Base-by-base conservation (phyloP, 2,113 vertebrate species). In the Osmerus mordax region DNA sequence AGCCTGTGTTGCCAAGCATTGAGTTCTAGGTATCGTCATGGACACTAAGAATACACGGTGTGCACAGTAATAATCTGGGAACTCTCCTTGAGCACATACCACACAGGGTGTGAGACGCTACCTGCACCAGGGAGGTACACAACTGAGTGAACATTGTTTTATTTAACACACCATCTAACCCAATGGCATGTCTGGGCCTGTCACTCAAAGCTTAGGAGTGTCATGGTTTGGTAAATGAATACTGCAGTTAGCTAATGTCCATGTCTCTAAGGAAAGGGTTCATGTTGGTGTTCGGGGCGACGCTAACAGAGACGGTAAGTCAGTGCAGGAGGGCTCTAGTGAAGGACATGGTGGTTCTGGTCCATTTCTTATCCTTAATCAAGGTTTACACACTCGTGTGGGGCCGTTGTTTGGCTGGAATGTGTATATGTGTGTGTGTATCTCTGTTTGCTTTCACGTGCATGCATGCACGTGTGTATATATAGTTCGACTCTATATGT, bases 301-400 rank as follows among this genome's bases (percentile, higher is more conserved):
- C 86, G 88, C 88, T 87, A 88, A 84, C 84, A 81, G 76, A 86
- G 86, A 85, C 73, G 66, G 89, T 90, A 89, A 93, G 91, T 90
- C 14, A 19, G 55, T 56, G 55, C 89, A 89, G 88, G 89, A 91
- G 90, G 87, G 86, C 85, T 85, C 83, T 84, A 85, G 87, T 86
- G 87, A 76, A 83, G 82, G 87, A 84, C 85, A 90, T 87, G 87
- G 82, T 74, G 86, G 90, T 88, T 88, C 87, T 89, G 89, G 84
- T 85, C 91, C 87, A 91, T 91, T 90, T 91, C 88, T 84, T 88
- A 76, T 84, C 82, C 84, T 81, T 89, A 92, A 93, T 92, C 89
- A 90, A 91, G 85, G 87, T 87, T 89, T 86, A 88, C 83, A 84
- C 82, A 82, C 87, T 87, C 89, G 89, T 85, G 83, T 78, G 83